Conservation (phyloP, 1,140 invertebrate genomes). For the Aradophagus sp. region DNA sequence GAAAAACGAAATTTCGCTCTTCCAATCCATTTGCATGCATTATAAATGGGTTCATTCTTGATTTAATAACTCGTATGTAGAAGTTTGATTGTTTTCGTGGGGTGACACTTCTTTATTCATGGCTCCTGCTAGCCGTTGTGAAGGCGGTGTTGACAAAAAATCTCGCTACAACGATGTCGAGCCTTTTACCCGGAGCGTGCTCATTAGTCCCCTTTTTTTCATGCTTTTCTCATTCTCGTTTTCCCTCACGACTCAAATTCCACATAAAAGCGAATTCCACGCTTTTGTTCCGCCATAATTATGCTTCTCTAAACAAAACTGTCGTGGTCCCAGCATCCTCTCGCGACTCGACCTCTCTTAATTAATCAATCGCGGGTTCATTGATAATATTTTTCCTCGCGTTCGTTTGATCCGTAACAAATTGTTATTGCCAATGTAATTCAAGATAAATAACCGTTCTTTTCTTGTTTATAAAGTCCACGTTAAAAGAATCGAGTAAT, state of each 20-base stretch:
- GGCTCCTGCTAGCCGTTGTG: neutral
- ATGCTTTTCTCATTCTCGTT: constrained; percentile 18
- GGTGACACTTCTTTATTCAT: constrained; percentile 9
- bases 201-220: constrained; percentile 44
- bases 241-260: constrained; percentile 7
- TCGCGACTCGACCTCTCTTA: constrained; percentile 20
- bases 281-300: constrained; percentile 37
- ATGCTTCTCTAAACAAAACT: constrained; percentile 38
- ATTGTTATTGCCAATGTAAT: too few relatives aligned
- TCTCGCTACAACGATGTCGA: constrained; percentile 28
- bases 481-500: too few relatives aligned
- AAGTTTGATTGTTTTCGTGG: constrained; percentile 10
- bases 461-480: too few relatives aligned
- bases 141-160: constrained; percentile 22
- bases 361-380: constrained; percentile 30
- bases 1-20: constrained; percentile 22
- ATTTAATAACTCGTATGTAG: constrained; percentile 17
- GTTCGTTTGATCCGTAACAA: too few relatives aligned
- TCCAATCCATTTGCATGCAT: constrained; percentile 1
- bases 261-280: constrained; percentile 26
- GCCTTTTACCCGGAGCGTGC: constrained; percentile 31
- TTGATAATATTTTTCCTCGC: too few relatives aligned
- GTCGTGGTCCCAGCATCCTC: constrained; percentile 11
- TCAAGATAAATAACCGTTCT: too few relatives aligned
- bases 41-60: neutral